Percentiles rank a stretch among this genome's conserved stretches.
phyloP scores from a whole-genome alignment of 1,140 invertebrate species.

The Lordiphosa stackelbergi region DNA sequence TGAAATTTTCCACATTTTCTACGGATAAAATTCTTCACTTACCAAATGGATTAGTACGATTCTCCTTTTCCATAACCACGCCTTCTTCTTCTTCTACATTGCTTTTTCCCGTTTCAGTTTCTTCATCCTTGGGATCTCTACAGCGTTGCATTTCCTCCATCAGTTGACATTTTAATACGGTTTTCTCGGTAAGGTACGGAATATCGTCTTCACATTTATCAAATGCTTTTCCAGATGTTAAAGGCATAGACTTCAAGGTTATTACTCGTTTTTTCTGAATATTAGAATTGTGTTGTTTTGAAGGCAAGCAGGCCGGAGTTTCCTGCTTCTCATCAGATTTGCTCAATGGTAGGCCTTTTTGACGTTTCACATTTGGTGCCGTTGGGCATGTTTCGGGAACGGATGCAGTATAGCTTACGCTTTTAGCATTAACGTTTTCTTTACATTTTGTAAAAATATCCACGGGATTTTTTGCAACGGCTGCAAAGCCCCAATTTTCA shows the following conservation, averaged over 20 bases:
- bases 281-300: slow-evolving; percentile 3
- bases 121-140: slow-evolving; percentile 24
- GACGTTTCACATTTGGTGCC: slow-evolving; percentile 15
- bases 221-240: slow-evolving; percentile 46
- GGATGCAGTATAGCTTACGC: slow-evolving; percentile 29
- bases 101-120: slow-evolving; percentile 7
- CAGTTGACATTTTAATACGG: slow-evolving; percentile 62
- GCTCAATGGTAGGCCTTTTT: slow-evolving; percentile 15
- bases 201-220: slow-evolving; percentile 60
- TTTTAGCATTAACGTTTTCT: slow-evolving; percentile 23
- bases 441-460: slow-evolving; percentile 69
- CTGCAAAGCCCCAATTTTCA: slow-evolving; percentile 88
- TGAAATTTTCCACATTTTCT: no score
- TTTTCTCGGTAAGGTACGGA: slow-evolving; percentile 71
- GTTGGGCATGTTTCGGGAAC: slow-evolving; percentile 9
- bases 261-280: slow-evolving; percentile 56
- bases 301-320: slow-evolving; percentile 3
- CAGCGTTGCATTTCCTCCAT: slow-evolving; percentile 47
- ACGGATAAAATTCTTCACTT: neutral
- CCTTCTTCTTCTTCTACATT: slow-evolving; percentile 14
- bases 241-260: slow-evolving; percentile 63
- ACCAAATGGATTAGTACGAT: slow-evolving; percentile 37
- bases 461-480: slow-evolving; percentile 80
- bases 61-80: slow-evolving; percentile 10
- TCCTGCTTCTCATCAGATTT: slow-evolving; percentile 16